phyloP scores from a whole-genome alignment of 2,888 invertebrate species.

The Sarcophaga carnaria region DNA sequence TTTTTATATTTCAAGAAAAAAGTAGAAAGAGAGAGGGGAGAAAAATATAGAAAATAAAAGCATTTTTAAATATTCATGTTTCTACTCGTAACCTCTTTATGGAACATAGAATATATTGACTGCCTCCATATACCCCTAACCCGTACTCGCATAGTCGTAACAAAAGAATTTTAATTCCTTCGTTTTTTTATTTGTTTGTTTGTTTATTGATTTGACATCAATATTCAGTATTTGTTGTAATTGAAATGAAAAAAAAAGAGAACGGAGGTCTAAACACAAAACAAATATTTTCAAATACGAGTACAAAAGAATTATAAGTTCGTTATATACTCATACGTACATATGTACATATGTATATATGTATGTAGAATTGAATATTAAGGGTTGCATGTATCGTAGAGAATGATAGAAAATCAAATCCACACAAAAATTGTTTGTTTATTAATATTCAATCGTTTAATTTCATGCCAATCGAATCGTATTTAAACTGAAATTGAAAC shows the following conservation, averaged over 20 bases:
- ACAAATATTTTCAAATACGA: not conserved
- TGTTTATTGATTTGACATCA: slow-evolving; percentile 62
- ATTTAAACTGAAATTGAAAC: not conserved
- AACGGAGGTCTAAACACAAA: not conserved
- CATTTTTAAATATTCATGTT: too few species aligned
- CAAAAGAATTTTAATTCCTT: slow-evolving; percentile 41
- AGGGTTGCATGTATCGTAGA: not conserved
- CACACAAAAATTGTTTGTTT: not conserved
- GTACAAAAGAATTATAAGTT: not conserved
- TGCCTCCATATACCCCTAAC: too few species aligned
- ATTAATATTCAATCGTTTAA: not conserved
- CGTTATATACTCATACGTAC: too few species aligned
- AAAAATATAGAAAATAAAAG: too few species aligned
- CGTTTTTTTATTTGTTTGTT: slow-evolving; percentile 26
- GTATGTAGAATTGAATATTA: not conserved
- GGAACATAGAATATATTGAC: too few species aligned
- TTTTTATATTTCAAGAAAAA: too few species aligned
- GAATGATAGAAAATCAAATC: not conserved
- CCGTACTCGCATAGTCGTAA: not conserved
- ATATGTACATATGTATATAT: too few species aligned
- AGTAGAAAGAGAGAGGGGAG: too few species aligned
- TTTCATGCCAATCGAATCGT: not conserved
- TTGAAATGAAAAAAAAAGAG: not conserved
- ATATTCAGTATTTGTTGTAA: slow-evolving; percentile 43
- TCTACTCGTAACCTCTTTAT: too few species aligned